Conservation (phyloP, 1,140 invertebrate species). For the Drosophila tani region DNA sequence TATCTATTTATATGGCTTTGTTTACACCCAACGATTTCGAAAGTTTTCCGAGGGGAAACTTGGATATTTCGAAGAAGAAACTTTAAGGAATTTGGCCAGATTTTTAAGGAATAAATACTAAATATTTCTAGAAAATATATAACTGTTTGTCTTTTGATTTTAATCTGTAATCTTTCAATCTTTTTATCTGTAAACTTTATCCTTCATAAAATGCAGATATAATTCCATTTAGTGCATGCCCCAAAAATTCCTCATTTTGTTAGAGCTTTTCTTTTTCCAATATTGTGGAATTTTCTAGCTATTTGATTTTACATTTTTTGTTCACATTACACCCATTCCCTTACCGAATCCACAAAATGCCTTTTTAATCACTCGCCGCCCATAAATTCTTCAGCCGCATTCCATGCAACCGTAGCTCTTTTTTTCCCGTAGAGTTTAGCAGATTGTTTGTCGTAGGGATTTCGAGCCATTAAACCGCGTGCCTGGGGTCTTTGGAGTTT, state of each 20-base stretch:
- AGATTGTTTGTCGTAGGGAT: conserved; percentile 39
- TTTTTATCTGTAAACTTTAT: too few relatives aligned
- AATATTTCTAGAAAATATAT: too few relatives aligned
- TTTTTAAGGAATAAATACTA: not conserved
- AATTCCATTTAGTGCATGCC: not conserved
- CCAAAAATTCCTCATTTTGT: not conserved
- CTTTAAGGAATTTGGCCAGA: not conserved
- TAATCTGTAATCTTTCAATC: too few relatives aligned
- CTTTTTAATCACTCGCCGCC: conserved; percentile 32
- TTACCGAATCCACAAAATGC: conserved; percentile 6
- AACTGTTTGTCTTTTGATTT: not conserved
- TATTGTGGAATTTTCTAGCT: conserved; percentile 19
- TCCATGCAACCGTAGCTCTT: conserved; percentile 15
- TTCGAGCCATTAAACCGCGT: not conserved
- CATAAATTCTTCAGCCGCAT: conserved; percentile 38
- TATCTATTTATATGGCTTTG: conserved; percentile 27
- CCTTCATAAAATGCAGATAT: not conserved
- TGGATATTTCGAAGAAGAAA: not conserved
- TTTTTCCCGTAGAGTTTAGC: conserved; percentile 18
- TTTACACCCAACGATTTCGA: conserved; percentile 17
- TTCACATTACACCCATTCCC: conserved; percentile 10
- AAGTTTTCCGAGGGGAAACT: conserved; percentile 11
- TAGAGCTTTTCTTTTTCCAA: not conserved
- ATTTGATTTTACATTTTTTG: conserved; percentile 19
- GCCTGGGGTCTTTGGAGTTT: conserved; percentile 7